Conservation (phyloP, 2,113 vertebrate species). For the Callaeas wilsoni region DNA sequence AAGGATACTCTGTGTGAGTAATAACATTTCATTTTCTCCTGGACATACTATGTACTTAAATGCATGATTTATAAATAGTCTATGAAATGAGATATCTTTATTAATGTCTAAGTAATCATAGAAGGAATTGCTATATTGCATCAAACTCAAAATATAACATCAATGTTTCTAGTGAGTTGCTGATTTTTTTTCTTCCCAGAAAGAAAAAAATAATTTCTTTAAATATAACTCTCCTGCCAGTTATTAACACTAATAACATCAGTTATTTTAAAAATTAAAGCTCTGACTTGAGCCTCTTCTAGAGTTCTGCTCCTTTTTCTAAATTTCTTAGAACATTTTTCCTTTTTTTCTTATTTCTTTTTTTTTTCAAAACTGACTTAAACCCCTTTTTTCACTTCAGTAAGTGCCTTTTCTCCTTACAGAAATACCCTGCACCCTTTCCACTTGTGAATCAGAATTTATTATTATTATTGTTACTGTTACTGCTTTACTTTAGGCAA, state of each 20-base stretch:
- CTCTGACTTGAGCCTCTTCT: background rate
- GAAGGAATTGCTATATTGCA: background rate
- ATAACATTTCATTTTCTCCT: background rate
- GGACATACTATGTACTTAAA: background rate
- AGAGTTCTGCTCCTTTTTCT: background rate
- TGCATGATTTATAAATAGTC: background rate
- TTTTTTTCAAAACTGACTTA: background rate
- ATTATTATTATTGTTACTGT: background rate
- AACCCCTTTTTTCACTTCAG: rapidly evolving
- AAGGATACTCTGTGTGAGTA: background rate
- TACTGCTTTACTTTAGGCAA: background rate
- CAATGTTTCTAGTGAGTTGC: background rate
- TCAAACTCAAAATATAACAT: background rate
- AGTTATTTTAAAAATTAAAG: background rate
- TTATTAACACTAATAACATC: background rate
- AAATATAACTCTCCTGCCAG: background rate
- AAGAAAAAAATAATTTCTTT: background rate
- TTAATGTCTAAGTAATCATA: background rate
- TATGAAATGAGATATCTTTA: background rate
- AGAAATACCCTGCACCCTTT: background rate
- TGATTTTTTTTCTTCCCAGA: background rate
- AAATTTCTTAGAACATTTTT: background rate
- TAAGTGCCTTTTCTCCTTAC: background rate
- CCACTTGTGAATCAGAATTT: background rate
- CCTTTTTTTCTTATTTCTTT: too few species aligned